These are phyloP conservation scores for Acrossocheilus wenchowensis DNA, from an alignment of 2,797 vertebrate genomes.

Conservation along the genomic window DNA sequence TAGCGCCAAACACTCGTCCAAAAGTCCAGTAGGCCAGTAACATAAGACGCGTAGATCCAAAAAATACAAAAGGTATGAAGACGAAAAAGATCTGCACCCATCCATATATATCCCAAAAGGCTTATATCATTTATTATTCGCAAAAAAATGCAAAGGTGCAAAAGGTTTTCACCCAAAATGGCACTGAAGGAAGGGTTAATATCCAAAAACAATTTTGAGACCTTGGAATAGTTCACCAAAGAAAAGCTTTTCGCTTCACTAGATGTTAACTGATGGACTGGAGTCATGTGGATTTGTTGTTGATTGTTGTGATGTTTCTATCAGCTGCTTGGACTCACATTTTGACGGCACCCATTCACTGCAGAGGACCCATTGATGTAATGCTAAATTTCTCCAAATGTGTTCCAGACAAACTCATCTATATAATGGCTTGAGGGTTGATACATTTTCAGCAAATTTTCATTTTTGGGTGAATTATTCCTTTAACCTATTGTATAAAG, in stretches of 20 bases:
- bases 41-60: no score
- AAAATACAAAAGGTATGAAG: no score
- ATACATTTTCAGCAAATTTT: background rate
- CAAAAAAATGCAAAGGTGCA: no score
- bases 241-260: background rate
- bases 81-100: no score
- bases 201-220: no score
- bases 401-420: background rate
- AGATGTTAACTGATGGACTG: background rate
- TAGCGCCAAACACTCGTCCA: no score
- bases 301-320: background rate
- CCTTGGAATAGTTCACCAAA: no score
- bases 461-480: background rate
- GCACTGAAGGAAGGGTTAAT: no score
- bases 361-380: background rate
- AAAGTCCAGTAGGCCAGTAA: no score
- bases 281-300: background rate
- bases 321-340: background rate
- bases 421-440: background rate
- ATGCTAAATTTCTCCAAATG: background rate
- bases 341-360: background rate
- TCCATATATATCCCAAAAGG: no score
- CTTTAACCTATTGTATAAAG: background rate
- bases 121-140: no score
- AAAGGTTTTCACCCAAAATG: no score